Percentiles rank a stretch among this genome's conserved stretches.
Conservation (phyloP, 1,140 invertebrate species). For the Metaphire vulgaris region DNA sequence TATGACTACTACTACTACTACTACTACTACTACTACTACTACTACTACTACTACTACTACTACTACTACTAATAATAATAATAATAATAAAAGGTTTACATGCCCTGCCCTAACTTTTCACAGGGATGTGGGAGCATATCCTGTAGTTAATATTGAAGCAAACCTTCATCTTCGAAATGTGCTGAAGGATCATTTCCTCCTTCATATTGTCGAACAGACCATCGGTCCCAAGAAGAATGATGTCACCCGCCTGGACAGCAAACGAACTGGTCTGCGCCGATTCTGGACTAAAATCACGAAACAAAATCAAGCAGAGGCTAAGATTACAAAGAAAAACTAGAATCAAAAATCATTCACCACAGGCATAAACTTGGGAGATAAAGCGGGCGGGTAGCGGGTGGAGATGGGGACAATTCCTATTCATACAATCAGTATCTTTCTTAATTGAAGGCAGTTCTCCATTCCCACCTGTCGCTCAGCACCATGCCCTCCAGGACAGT, state of each 20-base stretch:
- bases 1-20: too few species aligned
- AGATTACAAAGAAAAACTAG: neutral
- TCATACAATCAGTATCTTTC: too few species aligned
- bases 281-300: conserved; percentile 64
- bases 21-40: too few species aligned
- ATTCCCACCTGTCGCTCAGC: conserved; percentile 76
- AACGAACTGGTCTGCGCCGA: conserved; percentile 84
- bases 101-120: too few species aligned
- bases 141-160: conserved; percentile 8
- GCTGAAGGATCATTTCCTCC: conserved; percentile 74
- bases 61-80: too few species aligned
- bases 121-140: too few species aligned
- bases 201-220: conserved; percentile 97
- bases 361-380: neutral
- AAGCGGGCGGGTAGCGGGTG: neutral
- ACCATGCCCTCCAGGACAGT: conserved; percentile 75
- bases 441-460: too few species aligned
- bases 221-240: conserved; percentile 91
- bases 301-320: neutral
- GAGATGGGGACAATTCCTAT: too few species aligned
- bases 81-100: too few species aligned
- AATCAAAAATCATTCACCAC: neutral
- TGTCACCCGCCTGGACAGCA: conserved; percentile 84
- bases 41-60: too few species aligned
- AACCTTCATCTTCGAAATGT: conserved; percentile 62